These are phyloP conservation scores for Pachyseris speciosa DNA, from an alignment of 64 coral and sea anemone genomes.

Conservation along the genomic window DNA sequence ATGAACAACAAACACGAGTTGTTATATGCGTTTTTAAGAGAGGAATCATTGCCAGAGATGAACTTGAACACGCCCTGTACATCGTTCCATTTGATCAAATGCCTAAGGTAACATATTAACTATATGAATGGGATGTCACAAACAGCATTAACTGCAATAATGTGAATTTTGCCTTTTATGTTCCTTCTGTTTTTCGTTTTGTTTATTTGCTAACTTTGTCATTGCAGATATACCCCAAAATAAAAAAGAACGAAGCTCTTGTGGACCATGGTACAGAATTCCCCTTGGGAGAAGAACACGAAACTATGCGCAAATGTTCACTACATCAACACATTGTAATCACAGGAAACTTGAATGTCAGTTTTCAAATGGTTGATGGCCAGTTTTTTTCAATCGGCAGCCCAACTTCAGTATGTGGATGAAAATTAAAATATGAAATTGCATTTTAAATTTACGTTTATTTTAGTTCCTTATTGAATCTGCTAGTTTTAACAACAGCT, in stretches of 20 bases:
- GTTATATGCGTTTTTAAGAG: not conserved
- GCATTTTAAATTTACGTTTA: too few species aligned
- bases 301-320: not conserved
- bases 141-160: too few species aligned
- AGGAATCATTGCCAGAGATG: not conserved
- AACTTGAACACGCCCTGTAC: not conserved
- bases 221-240: not conserved
- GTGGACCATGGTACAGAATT: not conserved
- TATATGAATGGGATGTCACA: too few species aligned
- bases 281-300: not conserved
- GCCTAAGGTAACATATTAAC: too few species aligned
- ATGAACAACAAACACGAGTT: not conserved
- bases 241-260: not conserved
- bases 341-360: not conserved
- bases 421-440: too few species aligned
- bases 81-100: not conserved
- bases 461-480: too few species aligned
- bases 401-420: not conserved
- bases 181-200: too few species aligned
- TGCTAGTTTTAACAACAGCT: too few species aligned
- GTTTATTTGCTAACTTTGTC: too few species aligned
- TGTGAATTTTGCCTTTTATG: not conserved
- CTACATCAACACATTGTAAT: not conserved
- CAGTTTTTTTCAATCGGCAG: not conserved
- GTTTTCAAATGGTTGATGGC: not conserved